Conservation (phyloP, 2,888 invertebrate species). For the Rhyacophila evoluta region DNA sequence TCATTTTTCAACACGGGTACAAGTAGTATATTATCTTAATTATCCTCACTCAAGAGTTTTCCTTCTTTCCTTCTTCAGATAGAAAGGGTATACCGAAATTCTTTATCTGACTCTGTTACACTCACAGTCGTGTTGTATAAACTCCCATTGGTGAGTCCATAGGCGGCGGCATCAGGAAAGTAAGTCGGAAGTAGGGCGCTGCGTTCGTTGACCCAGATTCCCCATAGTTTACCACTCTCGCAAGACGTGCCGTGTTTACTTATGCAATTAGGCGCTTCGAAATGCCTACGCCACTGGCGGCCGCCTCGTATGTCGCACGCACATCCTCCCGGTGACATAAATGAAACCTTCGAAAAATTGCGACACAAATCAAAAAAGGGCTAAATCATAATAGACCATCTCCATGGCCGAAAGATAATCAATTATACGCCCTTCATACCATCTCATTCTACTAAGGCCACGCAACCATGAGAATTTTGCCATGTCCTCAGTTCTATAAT, state of each 20-base stretch:
- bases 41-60: neutral
- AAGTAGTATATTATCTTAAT: neutral
- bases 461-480: no score
- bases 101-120: neutral
- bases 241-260: constrained; percentile 43
- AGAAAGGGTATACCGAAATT: neutral
- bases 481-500: no score
- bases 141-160: neutral
- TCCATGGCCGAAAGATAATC: no score
- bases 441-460: no score
- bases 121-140: neutral
- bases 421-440: no score
- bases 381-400: neutral
- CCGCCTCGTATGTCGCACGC: constrained; percentile 2
- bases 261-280: constrained; percentile 46
- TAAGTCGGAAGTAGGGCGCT: constrained; percentile 42
- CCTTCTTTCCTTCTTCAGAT: neutral
- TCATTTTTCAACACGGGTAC: no score
- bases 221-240: constrained; percentile 31
- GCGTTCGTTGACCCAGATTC: constrained; percentile 48
- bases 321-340: neutral
- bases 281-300: constrained; percentile 22
- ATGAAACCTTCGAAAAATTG: neutral
- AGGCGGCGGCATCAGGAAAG: constrained; percentile 38
- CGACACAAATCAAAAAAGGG: neutral